Conservation (phyloP, 1,140 invertebrate species). For the Palaemon carinicauda region DNA sequence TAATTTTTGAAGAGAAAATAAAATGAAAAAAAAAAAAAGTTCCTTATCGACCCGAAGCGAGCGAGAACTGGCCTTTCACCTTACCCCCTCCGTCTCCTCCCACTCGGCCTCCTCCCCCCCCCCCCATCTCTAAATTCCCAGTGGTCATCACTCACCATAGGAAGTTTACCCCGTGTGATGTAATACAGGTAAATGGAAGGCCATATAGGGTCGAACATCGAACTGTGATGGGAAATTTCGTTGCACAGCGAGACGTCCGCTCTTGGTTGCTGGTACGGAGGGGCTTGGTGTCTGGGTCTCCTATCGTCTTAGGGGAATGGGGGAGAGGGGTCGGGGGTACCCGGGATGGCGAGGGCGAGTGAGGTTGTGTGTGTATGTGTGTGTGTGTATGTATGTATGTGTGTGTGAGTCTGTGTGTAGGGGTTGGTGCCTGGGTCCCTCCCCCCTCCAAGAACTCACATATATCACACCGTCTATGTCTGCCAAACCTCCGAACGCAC, state of each 20-base stretch:
- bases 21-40: background rate
- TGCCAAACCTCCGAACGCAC: no score
- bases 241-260: background rate
- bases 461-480: no score
- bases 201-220: no score
- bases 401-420: no score
- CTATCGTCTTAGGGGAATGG: background rate
- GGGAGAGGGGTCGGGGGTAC: background rate
- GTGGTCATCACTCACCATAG: no score
- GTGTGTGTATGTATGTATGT: slow-evolving; percentile 3
- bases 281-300: background rate
- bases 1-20: background rate
- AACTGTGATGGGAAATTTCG: no score
- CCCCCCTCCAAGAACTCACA: no score
- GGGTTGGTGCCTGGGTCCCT: background rate
- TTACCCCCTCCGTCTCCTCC: no score
- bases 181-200: no score
- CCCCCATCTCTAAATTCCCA: no score
- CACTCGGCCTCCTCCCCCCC: no score
- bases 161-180: no score
- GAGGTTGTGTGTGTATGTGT: background rate
- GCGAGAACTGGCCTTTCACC: background rate
- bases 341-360: background rate
- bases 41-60: background rate
- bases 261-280: background rate